Percentiles rank a stretch among this genome's conserved stretches.
Evolutionary conservation across 2,797 vertebrate genomes (phyloP).

Genomic region (Cynopterus sphinx): DNA sequence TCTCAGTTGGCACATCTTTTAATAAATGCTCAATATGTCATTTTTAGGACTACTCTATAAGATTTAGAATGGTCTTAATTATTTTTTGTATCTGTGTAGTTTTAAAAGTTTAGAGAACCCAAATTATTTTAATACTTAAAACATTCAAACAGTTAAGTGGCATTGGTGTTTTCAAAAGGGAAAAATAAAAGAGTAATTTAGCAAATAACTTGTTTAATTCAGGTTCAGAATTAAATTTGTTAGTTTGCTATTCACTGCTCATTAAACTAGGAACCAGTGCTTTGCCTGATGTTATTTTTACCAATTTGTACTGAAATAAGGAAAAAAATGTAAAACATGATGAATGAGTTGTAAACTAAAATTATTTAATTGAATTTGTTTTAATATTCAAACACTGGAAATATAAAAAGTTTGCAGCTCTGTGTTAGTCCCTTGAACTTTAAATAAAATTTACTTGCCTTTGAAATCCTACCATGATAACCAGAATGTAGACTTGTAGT

Average conservation of each 20-base stretch:
- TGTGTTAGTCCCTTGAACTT: background rate
- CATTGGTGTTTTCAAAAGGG: background rate
- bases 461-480: constrained; percentile 20
- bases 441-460: background rate
- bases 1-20: background rate
- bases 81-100: background rate
- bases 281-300: constrained; percentile 36
- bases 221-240: constrained; percentile 18
- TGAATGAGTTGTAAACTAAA: background rate
- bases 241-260: background rate
- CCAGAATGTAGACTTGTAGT: background rate
- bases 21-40: background rate
- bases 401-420: background rate
- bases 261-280: background rate
- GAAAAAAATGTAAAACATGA: background rate
- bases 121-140: constrained; percentile 33
- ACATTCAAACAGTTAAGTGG: background rate
- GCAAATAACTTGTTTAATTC: constrained; percentile 19
- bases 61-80: background rate
- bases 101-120: constrained; percentile 4
- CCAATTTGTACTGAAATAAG: background rate
- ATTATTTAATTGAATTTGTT: background rate
- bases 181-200: constrained; percentile 31
- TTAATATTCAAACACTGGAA: constrained; percentile 16
- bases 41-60: constrained; percentile 23